These are phyloP conservation scores for Bothrops jararaca DNA, from an alignment of 2,113 vertebrate species.

Conservation along the genomic window DNA sequence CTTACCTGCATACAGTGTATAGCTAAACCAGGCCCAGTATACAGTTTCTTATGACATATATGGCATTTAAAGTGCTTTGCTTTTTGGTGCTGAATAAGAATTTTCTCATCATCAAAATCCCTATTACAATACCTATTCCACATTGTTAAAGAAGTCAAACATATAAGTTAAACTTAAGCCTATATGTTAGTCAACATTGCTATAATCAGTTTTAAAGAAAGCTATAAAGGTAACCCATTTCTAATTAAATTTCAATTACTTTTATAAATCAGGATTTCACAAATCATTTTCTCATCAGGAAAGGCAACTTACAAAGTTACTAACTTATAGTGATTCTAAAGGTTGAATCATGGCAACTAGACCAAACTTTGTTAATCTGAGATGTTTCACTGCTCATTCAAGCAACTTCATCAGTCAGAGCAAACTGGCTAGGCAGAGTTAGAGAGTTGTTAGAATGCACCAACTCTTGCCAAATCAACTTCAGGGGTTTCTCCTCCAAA, in stretches of 20 bases:
- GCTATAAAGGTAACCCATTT: neutral
- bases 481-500: too few relatives aligned
- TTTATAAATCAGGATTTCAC: neutral
- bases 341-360: too few relatives aligned
- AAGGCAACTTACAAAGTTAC: neutral
- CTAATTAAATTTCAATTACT: constrained; percentile 1
- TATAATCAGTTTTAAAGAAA: neutral
- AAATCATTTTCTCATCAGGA: neutral
- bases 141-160: constrained; percentile 70
- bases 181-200: rapidly evolving
- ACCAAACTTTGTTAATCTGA: too few relatives aligned
- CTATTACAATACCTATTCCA: constrained; percentile 95
- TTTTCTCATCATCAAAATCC: constrained; percentile 98
- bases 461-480: too few relatives aligned
- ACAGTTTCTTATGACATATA: constrained; percentile 97
- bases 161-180: neutral
- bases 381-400: too few relatives aligned
- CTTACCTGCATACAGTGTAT: constrained; percentile 99
- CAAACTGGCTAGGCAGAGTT: too few relatives aligned
- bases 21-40: constrained; percentile 95
- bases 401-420: too few relatives aligned
- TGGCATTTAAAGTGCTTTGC: constrained; percentile 99
- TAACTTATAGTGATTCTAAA: neutral
- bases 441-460: too few relatives aligned
- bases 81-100: constrained; percentile 98